Evolutionary conservation across 1,140 invertebrate species (phyloP), one percentile per base, ranked within the genome.

Genomic region (Heterodera schachtii): DNA sequence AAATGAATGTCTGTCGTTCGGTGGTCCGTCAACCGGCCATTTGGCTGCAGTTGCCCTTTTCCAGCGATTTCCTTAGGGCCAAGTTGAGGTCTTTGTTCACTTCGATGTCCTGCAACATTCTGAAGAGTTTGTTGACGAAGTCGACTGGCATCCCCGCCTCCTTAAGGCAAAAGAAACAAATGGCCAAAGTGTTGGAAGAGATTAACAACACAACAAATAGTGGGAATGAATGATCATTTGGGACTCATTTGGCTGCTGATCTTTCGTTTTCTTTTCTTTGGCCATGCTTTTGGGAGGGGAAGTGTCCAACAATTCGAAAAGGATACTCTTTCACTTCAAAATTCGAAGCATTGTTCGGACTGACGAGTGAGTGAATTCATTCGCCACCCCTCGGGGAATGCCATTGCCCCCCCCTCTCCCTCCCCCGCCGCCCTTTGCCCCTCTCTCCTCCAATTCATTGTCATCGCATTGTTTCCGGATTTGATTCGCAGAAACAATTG

Each of bases 61-160:
- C 90, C 78, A 83, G 89, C 85, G 73, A 86, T 84, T 81, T 91
- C 88, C 87, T 85, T 74, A 90, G 86, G 11, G 73, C 78, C 11
- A 71, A 43, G 73, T 98, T 88, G 49, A 89, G 85, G 49, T 87
- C 86, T 43, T 83, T 83, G 70, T 99, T 99, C n/a, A 98, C 95
- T 93, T 99, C 98, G 83, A 99, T 96, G 91, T 99, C 98, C 93
- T 98, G 96, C 80, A 93, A 92, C 92, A 93, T 93, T 83, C 93
- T 86, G 95, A 97, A 96, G 85, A 99, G 91, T 91, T 99, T 98
- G 92, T 98, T 98, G 9, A 99, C 96, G 92, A 96, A 98, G 91
- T 99, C 98, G 2, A 97, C 96, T 7, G 98, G 98, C 97, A 99
- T 99, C 31, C 98, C 97, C 47, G 97, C 95, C 92, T 93, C 92